Evolutionary conservation across 2,797 vertebrate species (phyloP).

Genomic region (Ptychadena robeensis): DNA sequence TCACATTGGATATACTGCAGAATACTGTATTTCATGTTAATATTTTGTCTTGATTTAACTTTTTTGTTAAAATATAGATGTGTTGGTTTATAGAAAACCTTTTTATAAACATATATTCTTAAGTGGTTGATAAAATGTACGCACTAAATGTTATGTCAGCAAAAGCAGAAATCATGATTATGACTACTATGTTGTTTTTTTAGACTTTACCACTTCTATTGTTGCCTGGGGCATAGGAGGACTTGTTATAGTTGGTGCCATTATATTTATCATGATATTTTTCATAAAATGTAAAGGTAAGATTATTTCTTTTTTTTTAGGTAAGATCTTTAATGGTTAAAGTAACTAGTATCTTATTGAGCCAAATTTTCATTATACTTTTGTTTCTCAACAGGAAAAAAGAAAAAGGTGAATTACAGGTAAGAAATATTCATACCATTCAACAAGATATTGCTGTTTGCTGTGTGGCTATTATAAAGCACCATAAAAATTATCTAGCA

Average conservation of each 20-base stretch:
- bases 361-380: neutral
- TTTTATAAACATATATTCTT: no score
- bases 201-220: slow-evolving; percentile 2
- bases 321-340: no score
- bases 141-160: neutral
- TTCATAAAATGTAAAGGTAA: slow-evolving; percentile 56
- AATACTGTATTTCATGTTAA: no score
- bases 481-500: no score
- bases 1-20: no score
- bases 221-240: slow-evolving; percentile 1
- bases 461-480: no score
- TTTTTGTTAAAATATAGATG: no score
- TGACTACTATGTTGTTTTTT: neutral
- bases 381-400: slow-evolving; percentile 47
- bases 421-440: neutral
- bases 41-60: no score
- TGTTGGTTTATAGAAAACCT: no score
- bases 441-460: neutral
- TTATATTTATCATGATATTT: slow-evolving; percentile 2
- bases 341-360: neutral
- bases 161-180: neutral
- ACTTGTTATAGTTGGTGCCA: slow-evolving; percentile 1
- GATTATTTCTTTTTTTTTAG: neutral
- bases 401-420: slow-evolving; percentile 29
- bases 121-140: neutral